These are phyloP conservation scores for Palythoa heliodiscus DNA, from an alignment of 92 coral and sea anemone species.

Conservation along the genomic window DNA sequence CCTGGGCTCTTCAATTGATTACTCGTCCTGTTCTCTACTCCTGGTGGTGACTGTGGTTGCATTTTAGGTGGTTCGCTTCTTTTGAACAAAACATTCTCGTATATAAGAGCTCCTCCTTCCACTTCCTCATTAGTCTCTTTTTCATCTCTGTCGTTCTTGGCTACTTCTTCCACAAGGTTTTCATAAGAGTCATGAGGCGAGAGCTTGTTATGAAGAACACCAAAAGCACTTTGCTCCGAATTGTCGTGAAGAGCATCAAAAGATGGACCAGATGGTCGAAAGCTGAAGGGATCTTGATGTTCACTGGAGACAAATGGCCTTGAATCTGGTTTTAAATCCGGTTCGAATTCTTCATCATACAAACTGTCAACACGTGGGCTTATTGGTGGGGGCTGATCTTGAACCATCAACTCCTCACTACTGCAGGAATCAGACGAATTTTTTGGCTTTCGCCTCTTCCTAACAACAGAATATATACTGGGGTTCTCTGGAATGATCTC, in stretches of 20 bases:
- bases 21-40: constrained; percentile 1
- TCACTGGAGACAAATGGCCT: constrained; percentile 23
- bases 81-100: constrained; percentile 92
- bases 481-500: constrained; percentile 49
- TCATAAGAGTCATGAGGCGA: constrained; percentile 72
- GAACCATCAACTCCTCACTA: constrained; percentile 19
- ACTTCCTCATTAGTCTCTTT: constrained; percentile 46
- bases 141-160: constrained; percentile 21
- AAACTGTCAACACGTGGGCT: constrained; percentile 69
- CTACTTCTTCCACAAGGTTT: constrained; percentile 46
- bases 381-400: constrained; percentile 26
- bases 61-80: constrained; percentile 55
- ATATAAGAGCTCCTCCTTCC: constrained; percentile 66
- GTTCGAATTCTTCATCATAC: constrained; percentile 55
- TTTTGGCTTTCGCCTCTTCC: constrained; percentile 22
- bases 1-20: constrained; percentile 5
- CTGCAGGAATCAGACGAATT: constrained; percentile 14
- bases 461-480: constrained; percentile 21
- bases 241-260: constrained; percentile 4
- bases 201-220: constrained; percentile 59
- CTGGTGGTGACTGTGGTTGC: background rate
- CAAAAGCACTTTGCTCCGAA: constrained; percentile 46
- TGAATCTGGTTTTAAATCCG: constrained; percentile 1
- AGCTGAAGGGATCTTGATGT: constrained; percentile 74
- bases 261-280: constrained; percentile 47